Conservation (phyloP, 1,140 invertebrate genomes). For the Hycleus phaleratus region DNA sequence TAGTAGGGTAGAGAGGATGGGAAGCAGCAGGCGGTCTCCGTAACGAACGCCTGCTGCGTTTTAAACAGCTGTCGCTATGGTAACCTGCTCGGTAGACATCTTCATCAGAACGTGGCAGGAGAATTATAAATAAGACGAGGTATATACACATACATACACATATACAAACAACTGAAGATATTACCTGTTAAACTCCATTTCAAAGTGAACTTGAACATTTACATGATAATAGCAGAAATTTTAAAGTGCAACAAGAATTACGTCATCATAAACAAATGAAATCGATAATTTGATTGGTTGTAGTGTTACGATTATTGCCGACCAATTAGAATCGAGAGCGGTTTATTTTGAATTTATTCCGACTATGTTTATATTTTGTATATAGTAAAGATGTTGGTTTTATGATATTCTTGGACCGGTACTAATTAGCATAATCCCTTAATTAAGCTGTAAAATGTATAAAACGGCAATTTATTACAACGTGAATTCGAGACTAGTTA, state of each 20-base stretch:
- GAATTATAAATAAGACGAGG: slow-evolving; percentile 37
- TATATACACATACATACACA: slow-evolving; percentile 3
- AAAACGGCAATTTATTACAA: slow-evolving; percentile 14
- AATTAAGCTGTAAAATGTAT: slow-evolving; percentile 15
- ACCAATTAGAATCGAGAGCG: too few species aligned
- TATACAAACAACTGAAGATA: slow-evolving; percentile 21
- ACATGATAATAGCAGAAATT: background rate
- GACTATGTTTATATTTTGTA: too few species aligned
- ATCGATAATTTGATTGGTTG: too few species aligned
- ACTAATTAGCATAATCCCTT: slow-evolving; percentile 11
- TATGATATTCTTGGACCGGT: slow-evolving; percentile 7
- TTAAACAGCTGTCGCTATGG: slow-evolving; percentile 39
- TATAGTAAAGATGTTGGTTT: slow-evolving; percentile 2
- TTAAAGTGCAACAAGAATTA: background rate
- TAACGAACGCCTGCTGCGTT: slow-evolving; percentile 37
- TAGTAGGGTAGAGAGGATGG: background rate
- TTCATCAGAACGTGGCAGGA: slow-evolving; percentile 37
- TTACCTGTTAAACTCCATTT: slow-evolving; percentile 26
- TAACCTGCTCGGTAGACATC: slow-evolving; percentile 36
- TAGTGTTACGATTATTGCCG: too few species aligned
- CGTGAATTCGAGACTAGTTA: slow-evolving; percentile 10
- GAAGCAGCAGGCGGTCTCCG: slow-evolving; percentile 29
- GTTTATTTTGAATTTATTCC: too few species aligned
- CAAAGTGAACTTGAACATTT: background rate
- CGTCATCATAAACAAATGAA: background rate